Evolutionary conservation across 2,888 invertebrate species (phyloP).

Genomic region (Acronicta leporina): DNA sequence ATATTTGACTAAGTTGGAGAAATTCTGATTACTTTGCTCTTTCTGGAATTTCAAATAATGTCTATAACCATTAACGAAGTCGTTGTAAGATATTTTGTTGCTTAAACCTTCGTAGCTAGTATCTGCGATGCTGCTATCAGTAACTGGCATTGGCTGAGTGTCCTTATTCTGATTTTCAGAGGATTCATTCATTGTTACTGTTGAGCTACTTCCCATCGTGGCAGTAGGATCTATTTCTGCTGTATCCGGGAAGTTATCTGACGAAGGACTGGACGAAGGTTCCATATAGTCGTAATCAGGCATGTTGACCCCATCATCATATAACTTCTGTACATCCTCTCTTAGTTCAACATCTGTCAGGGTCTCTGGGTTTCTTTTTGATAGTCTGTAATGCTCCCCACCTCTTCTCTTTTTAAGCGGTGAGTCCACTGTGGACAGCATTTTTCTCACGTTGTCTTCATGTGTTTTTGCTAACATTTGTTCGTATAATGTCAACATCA

Average conservation of each 20-base stretch:
- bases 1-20: conserved; percentile 75
- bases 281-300: conserved; percentile 55
- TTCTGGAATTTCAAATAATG: conserved; percentile 79
- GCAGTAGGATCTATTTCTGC: conserved; percentile 2
- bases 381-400: conserved; percentile 30
- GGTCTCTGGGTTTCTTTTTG: conserved; percentile 59
- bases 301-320: conserved; percentile 56
- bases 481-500: conserved; percentile 70
- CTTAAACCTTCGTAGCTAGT: conserved; percentile 67
- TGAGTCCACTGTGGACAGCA: conserved; percentile 55
- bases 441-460: conserved; percentile 63
- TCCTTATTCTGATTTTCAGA: not conserved
- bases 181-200: not conserved
- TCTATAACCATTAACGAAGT: conserved; percentile 80
- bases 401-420: conserved; percentile 30
- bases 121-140: conserved; percentile 35
- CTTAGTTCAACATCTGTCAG: conserved; percentile 53
- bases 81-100: conserved; percentile 74
- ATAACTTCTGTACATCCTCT: conserved; percentile 50
- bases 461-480: conserved; percentile 68
- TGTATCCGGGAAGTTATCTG: not conserved
- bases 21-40: conserved; percentile 69
- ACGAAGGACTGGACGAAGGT: conserved; percentile 4
- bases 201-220: not conserved
- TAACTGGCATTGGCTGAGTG: not conserved